Evolutionary conservation across 2,113 vertebrate species (phyloP), one percentile per base, ranked within the genome.

Genomic region (Bostrychus sinensis): DNA sequence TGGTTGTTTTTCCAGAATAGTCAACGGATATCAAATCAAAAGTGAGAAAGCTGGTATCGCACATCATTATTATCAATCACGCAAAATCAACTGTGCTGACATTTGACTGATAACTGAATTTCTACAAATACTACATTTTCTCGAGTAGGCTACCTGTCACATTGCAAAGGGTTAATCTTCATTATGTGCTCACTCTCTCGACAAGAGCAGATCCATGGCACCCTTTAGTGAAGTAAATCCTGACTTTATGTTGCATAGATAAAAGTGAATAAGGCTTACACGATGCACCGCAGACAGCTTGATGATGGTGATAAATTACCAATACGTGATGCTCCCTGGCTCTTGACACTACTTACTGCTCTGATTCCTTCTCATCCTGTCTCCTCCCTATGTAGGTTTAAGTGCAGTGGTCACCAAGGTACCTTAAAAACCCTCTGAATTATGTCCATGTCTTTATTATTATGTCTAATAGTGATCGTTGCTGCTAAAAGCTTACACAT

Each of bases 241-340:
- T 4, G 17, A 30, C 20, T 59, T 64, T 43, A 48, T 64, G 23
- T 48, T 22, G 3, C 11, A 41, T 25, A 37, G 23, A 50, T 62
- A 63, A 51, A 70, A 75, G 37, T 55, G 32, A 77, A 62, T 75
- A 50, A 51, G 23, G 30, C 39, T 32, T 39, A 39, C 20, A 19
- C 11, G 37, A 43, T 38, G 7, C 19, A 14, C 73, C 0, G 8
- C 25, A 43, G 55, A 64, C 46, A 64, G 55, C 34, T 57, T 65
- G 48, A 60, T 53, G 41, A 46, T 12, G 32, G 42, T 65, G 56
- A 71, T 68, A 46, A 70, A 58, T 62, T 55, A 55, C 55, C 45
- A 32, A 34, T 50, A 20, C 39, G 46, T 19, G 65, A 30, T 41
- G 13, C 56, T 64, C 43, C 55, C 55, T 56, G 41, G 41, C 71